Evolutionary conservation across 2,888 invertebrate species (phyloP).

Genomic region (Rotaria socialis): DNA sequence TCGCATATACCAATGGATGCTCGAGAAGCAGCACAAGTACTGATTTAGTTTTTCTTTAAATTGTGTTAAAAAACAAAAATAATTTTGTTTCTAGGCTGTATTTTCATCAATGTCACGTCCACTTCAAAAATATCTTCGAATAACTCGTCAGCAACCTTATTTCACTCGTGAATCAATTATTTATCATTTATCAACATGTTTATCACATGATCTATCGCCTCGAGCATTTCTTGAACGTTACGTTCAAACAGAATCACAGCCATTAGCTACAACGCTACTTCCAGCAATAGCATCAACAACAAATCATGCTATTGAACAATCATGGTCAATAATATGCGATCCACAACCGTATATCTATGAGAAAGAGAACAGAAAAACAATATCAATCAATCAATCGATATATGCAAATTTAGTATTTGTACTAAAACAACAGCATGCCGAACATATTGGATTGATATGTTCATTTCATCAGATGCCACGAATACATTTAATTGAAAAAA

Average conservation of each 20-base stretch:
- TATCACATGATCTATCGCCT: conserved; percentile 87
- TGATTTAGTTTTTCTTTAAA: background rate
- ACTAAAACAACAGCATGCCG: conserved; percentile 64
- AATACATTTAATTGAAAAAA: conserved; percentile 88
- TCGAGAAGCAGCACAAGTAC: conserved; percentile 90
- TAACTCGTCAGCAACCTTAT: conserved; percentile 88
- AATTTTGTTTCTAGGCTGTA: conserved; percentile 56
- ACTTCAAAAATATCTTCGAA: conserved; percentile 87
- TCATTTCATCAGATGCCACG: conserved; percentile 80
- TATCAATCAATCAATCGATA: background rate
- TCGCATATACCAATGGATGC: conserved; percentile 83
- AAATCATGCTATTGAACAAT: conserved; percentile 63
- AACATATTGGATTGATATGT: conserved; percentile 78
- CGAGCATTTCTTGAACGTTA: conserved; percentile 90
- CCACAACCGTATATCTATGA: conserved; percentile 81
- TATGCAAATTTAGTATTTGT: conserved; percentile 74
- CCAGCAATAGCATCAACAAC: background rate
- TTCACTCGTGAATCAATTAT: conserved; percentile 90
- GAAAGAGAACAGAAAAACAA: conserved; percentile 63
- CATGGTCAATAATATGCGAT: conserved; percentile 92
- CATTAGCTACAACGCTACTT: background rate
- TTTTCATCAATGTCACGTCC: conserved; percentile 93
- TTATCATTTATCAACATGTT: conserved; percentile 80
- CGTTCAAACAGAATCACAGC: conserved; percentile 62
- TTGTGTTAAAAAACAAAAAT: too few species aligned